Evolutionary conservation across 2,888 invertebrate genomes (phyloP), one percentile per base, ranked within the genome.

Genomic region (Auanema sp.): DNA sequence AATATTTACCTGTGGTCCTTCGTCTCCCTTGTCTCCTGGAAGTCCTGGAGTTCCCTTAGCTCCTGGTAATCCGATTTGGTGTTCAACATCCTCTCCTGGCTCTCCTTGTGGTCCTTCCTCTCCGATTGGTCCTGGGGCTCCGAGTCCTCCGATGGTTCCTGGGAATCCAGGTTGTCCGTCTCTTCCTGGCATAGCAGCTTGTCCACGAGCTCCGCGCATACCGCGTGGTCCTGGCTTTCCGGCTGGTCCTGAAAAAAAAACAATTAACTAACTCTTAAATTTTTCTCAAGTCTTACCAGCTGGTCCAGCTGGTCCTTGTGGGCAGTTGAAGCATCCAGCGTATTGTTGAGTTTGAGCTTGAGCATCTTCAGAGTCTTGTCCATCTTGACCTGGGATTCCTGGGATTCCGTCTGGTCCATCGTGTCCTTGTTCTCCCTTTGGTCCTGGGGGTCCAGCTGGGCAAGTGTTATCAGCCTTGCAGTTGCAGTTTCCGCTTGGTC

Each of bases 131-230:
- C 79, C 79, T 44, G 73, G 72, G 24, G 72, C 69, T 60, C 79
- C 79, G 55, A 71, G 64, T 59, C 68, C 67, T 71, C 75, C 75
- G 43, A 77, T 62, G 21, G 69, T 65, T 66, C 76, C 77, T 51
- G 77, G 76, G 74, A 78, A 77, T 60, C 77, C 78, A 60, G 78
- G 78, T 51, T 69, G 69, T 60, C 79, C 79, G 60, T 79, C 79
- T 47, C 79, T 60, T 23, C 79, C 78, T 51, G 78, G 79, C 68
- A 76, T 72, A 16, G 76, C 78, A 25, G 79, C 75, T 64, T 78
- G 79, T 65, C 79, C 79, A 49, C 79, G 75, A 14, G 79, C 76
- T 65, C 79, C 79, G 51, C 79, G 79, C 76, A 79, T 77, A 56
- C 79, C 79, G 40, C 77, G 72, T 12, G 76, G 73, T 69, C 76